Base-by-base conservation (phyloP, 2,113 vertebrate species). In the Procapra przewalskii region DNA sequence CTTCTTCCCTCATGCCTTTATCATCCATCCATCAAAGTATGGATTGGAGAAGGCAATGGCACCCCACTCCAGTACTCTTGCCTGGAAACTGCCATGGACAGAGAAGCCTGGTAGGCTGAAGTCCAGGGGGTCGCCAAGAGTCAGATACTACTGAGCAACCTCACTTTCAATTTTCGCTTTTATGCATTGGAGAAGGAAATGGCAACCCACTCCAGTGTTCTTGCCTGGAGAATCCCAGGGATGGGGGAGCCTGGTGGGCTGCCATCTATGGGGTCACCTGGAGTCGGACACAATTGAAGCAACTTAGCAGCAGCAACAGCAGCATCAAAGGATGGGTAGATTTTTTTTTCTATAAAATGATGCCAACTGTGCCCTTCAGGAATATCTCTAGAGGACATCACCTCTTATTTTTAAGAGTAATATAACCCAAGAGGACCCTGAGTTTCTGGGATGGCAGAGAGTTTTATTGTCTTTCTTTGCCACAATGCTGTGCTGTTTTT, bases 281-380 rank as follows among this genome's bases (percentile, higher is more conserved):
- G 59, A 60, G 27, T 60, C 5, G 0, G 59, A 60, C 12, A 60
- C 1, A 0, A 60, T 29, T 31, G 27, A 60, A 60, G 59, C 0
- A 2, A 60, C 59, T 60, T 60, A 60, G 59, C 27, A 60, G 59
- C 59, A 60, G 59, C 59, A 60, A 29, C 59, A 60, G 55, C 59
- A 60, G 6, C 50, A 67, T 90, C 88, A 95, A 94, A 57, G 29
- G 1, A 48, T 36, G 8, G 12, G 43, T 33, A 11, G 9, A 43
- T 33, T 45, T 64, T 52, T 59, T 91, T 55, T 84, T 13, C 54
- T 75, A 23, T 95, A 79, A 97, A 94, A 91, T 57, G 29, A 93
- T 89, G 23, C 12, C 12, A 43, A 43, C n/a, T 55, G 7, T 23
- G 40, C 81, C 85, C 86, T 96, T 90, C 48, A 85, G 19, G 16